These are phyloP conservation scores for Drosophila parabipectinata DNA, from an alignment of 1,140 invertebrate genomes.

Conservation along the genomic window DNA sequence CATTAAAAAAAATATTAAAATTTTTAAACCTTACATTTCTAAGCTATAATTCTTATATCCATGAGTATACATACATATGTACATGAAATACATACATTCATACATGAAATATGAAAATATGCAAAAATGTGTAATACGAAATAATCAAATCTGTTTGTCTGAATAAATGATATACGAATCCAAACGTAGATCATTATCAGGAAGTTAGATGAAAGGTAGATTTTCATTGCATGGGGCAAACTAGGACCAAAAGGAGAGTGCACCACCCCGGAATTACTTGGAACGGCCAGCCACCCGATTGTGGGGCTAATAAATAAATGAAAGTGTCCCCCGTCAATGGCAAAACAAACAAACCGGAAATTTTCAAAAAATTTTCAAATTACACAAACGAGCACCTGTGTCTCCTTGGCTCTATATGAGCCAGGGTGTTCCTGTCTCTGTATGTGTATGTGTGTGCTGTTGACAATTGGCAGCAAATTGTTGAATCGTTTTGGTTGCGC, in stretches of 20 bases:
- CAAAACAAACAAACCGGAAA: constrained; percentile 43
- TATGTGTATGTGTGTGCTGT: background rate
- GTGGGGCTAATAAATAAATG: constrained; percentile 46
- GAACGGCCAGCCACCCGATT: constrained; percentile 27
- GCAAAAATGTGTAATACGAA: background rate
- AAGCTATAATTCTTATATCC: too few species aligned
- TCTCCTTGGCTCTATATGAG: background rate
- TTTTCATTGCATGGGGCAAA: constrained; percentile 28
- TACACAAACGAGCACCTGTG: constrained; percentile 17
- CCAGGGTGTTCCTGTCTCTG: background rate
- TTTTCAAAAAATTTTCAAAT: constrained; percentile 70
- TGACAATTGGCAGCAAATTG: constrained; percentile 50
- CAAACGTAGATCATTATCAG: too few species aligned
- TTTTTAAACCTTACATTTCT: too few species aligned
- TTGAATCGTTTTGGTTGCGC: constrained; percentile 18
- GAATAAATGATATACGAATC: too few species aligned
- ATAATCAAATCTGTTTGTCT: too few species aligned
- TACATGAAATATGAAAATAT: too few species aligned
- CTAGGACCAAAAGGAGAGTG: constrained; percentile 36
- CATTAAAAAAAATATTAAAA: too few species aligned
- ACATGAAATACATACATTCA: too few species aligned
- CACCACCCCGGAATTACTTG: constrained; percentile 11
- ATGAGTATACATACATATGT: too few species aligned
- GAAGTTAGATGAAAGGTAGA: background rate
- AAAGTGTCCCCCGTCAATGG: constrained; percentile 10